phyloP scores from a whole-genome alignment of 2,113 vertebrate genomes.

The Loxodonta africana region DNA sequence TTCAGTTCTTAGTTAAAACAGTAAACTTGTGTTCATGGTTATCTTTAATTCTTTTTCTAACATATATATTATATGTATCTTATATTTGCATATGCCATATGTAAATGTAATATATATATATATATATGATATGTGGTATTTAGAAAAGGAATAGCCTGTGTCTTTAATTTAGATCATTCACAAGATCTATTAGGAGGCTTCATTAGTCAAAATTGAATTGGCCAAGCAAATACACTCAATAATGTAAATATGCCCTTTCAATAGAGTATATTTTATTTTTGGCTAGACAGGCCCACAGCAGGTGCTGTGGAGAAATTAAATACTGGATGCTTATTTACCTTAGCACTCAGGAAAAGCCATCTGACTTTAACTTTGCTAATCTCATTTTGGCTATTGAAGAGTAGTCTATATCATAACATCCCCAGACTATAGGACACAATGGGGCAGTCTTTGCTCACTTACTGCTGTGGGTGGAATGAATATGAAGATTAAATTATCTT shows the following conservation, averaged over 20 bases:
- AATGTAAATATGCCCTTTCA: conserved; percentile 86
- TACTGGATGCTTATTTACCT: conserved; percentile 83
- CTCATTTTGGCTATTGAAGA: conserved; percentile 86
- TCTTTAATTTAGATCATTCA: conserved; percentile 82
- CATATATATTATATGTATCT: conserved; percentile 65
- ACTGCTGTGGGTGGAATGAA: conserved; percentile 85
- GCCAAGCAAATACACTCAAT: conserved; percentile 81
- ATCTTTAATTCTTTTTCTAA: conserved; percentile 56
- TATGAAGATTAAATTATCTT: conserved; percentile 90
- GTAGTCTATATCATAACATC: conserved; percentile 84
- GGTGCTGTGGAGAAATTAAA: conserved; percentile 82
- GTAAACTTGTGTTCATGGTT: background rate
- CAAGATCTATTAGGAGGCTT: conserved; percentile 83
- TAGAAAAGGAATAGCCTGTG: conserved; percentile 70
- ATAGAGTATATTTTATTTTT: conserved; percentile 77
- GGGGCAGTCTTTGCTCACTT: conserved; percentile 84
- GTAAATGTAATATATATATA: background rate
- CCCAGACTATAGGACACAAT: conserved; percentile 79
- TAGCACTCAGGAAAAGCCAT: conserved; percentile 77
- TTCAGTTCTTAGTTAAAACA: conserved; percentile 61
- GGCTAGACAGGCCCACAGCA: conserved; percentile 76
- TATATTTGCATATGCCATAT: background rate
- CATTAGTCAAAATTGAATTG: conserved; percentile 83
- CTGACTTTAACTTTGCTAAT: conserved; percentile 86
- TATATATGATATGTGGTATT: conserved; percentile 48